phyloP scores from a whole-genome alignment of 1,140 invertebrate genomes.

The Cepaea nemoralis region DNA sequence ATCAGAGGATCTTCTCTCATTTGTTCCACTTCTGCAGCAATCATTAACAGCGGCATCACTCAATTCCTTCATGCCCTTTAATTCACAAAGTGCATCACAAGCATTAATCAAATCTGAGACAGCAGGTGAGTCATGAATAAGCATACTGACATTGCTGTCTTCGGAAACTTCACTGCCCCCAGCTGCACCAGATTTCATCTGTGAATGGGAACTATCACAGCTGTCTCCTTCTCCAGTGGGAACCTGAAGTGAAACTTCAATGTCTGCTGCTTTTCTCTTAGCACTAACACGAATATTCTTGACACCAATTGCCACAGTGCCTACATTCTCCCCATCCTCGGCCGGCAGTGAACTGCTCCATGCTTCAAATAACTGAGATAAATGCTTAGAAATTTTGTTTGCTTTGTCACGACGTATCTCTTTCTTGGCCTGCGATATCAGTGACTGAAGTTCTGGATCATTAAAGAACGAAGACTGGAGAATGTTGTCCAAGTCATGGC shows the following conservation, averaged over 20 bases:
- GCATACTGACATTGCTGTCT: not conserved
- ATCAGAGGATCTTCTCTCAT: conserved; percentile 19
- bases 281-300: conserved; percentile 21
- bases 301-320: conserved; percentile 9
- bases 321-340: conserved; percentile 14
- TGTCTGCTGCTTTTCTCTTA: conserved; percentile 11
- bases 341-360: conserved; percentile 51
- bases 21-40: not conserved
- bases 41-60: conserved; percentile 25
- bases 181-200: not conserved
- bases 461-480: conserved; percentile 73
- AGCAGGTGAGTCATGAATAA: not conserved
- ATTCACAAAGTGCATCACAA: not conserved
- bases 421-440: conserved; percentile 53
- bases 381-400: conserved; percentile 55
- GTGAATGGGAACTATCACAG: not conserved
- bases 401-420: conserved; percentile 56
- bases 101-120: not conserved
- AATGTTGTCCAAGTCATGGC: conserved; percentile 68
- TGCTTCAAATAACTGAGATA: conserved; percentile 55
- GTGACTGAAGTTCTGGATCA: conserved; percentile 51
- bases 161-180: not conserved
- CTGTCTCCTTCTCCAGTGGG: not conserved
- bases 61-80: conserved; percentile 15
- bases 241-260: conserved; percentile 10